Percentiles rank a stretch among this genome's conserved stretches.
Evolutionary conservation across 2,888 invertebrate genomes (phyloP).

Genomic region (Apodemia mormo): DNA sequence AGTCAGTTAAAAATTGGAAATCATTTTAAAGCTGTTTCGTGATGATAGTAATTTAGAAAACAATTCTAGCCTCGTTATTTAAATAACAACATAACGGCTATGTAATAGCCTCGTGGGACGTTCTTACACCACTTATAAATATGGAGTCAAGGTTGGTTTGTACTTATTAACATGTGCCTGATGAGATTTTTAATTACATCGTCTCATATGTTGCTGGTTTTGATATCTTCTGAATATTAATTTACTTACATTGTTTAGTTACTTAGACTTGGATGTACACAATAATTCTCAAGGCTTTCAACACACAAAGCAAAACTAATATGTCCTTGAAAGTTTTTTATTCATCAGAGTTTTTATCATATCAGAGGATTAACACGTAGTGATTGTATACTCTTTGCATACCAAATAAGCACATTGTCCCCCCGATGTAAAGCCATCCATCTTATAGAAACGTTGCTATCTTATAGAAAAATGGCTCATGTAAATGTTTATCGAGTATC

Average conservation of each 20-base stretch:
- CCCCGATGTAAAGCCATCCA: no score
- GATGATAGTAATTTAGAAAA: conserved; percentile 31
- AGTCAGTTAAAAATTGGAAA: no score
- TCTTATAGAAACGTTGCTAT: no score
- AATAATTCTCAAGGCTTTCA: neutral
- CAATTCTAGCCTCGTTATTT: conserved; percentile 26
- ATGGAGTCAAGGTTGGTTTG: conserved; percentile 52
- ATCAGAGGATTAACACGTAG: no score
- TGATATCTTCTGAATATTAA: neutral
- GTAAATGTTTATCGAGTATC: no score
- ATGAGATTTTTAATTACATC: conserved; percentile 6
- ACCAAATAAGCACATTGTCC: no score
- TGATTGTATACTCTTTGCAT: no score
- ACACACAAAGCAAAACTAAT: neutral
- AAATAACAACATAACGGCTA: conserved; percentile 34
- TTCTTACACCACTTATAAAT: conserved; percentile 52
- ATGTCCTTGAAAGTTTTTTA: no score
- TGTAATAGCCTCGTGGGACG: conserved; percentile 56
- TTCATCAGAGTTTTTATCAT: no score
- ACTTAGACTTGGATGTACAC: neutral
- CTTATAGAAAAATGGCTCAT: no score
- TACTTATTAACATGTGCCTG: conserved; percentile 5
- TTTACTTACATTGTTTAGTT: neutral
- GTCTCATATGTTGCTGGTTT: conserved; percentile 3
- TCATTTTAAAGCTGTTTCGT: conserved; percentile 28